Conservation (phyloP, 2,797 vertebrate species). For the Lerista edwardsae region DNA sequence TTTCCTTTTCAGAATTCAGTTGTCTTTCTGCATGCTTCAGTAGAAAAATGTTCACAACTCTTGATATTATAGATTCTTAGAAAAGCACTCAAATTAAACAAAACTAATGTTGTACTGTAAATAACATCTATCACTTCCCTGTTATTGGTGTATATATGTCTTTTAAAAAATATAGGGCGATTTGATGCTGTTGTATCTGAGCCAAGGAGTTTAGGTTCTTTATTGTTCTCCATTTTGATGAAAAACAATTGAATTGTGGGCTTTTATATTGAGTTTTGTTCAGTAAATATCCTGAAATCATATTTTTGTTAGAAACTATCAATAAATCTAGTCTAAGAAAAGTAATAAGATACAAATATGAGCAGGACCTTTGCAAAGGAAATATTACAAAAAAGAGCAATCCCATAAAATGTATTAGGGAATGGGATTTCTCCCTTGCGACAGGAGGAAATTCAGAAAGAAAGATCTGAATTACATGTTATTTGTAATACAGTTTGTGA, state of each 20-base stretch:
- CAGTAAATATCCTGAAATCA: conserved; percentile 97
- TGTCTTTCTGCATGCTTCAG: conserved; percentile 59
- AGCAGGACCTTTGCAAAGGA: conserved; percentile 88
- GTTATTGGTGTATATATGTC: conserved; percentile 94
- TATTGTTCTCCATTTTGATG: conserved; percentile 97
- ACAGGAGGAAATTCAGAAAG: conserved; percentile 60
- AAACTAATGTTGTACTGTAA: conserved; percentile 90
- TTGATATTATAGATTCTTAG: conserved; percentile 70
- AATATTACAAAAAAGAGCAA: conserved; percentile 78
- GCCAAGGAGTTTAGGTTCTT: conserved; percentile 88
- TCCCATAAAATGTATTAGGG: conserved; percentile 78
- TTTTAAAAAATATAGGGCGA: conserved; percentile 82
- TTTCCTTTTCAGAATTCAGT: conserved; percentile 44
- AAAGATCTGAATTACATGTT: conserved; percentile 26
- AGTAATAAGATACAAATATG: conserved; percentile 92
- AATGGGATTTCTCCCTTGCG: conserved; percentile 65
- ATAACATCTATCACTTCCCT: conserved; percentile 96
- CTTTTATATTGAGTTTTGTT: conserved; percentile 94
- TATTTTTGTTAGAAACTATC: conserved; percentile 99
- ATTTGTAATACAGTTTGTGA: conserved; percentile 62
- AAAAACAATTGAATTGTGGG: conserved; percentile 96
- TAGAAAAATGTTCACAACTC: conserved; percentile 58
- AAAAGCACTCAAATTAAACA: conserved; percentile 75
- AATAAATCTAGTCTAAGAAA: conserved; percentile 95
- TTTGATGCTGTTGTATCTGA: conserved; percentile 90